These are phyloP conservation scores for Caenorhabditis imperialis DNA, from an alignment of 2,888 invertebrate species.

Conservation along the genomic window DNA sequence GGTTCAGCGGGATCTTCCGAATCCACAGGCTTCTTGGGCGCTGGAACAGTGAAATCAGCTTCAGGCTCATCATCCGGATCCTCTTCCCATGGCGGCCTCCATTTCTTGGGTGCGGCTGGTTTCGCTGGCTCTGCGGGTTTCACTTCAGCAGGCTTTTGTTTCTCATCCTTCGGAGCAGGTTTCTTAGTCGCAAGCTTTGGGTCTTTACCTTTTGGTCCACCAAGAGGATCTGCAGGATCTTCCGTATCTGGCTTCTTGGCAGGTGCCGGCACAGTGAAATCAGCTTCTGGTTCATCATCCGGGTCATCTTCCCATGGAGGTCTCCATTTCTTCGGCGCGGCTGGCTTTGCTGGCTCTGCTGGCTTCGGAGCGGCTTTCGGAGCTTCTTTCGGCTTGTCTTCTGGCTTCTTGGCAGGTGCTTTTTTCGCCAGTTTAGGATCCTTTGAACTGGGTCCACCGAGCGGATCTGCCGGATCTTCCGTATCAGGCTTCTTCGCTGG, in stretches of 20 bases:
- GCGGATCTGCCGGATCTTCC: slow-evolving; percentile 35
- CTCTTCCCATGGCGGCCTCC: slow-evolving; percentile 54
- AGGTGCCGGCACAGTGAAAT: slow-evolving; percentile 38
- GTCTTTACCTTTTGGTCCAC: slow-evolving; percentile 52
- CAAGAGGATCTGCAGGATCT: slow-evolving; percentile 55
- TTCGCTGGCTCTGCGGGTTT: slow-evolving; percentile 38
- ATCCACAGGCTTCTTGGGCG: slow-evolving; percentile 44
- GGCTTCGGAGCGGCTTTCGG: slow-evolving; percentile 19
- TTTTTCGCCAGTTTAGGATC: slow-evolving; percentile 42
- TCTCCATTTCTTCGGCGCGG: slow-evolving; percentile 49
- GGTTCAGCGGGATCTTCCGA: slow-evolving; percentile 57
- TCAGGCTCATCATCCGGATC: slow-evolving; percentile 54
- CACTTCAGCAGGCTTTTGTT: slow-evolving; percentile 24
- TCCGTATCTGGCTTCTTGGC: slow-evolving; percentile 54
- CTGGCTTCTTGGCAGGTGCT: slow-evolving; percentile 18
- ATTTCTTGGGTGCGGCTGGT: slow-evolving; percentile 45
- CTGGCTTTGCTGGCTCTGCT: slow-evolving; percentile 27
- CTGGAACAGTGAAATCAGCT: slow-evolving; percentile 52
- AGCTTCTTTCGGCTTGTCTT: slow-evolving; percentile 25
- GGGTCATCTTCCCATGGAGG: slow-evolving; percentile 46
- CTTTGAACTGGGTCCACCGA: slow-evolving; percentile 33
- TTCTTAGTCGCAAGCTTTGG: slow-evolving; percentile 47
- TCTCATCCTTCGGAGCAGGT: slow-evolving; percentile 20
- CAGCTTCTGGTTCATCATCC: slow-evolving; percentile 58
- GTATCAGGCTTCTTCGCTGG: slow-evolving; percentile 42